Evolutionary conservation across 35 echinoderm and acorn worm species (phyloP).

Genomic region (Holothuria glaberrima): DNA sequence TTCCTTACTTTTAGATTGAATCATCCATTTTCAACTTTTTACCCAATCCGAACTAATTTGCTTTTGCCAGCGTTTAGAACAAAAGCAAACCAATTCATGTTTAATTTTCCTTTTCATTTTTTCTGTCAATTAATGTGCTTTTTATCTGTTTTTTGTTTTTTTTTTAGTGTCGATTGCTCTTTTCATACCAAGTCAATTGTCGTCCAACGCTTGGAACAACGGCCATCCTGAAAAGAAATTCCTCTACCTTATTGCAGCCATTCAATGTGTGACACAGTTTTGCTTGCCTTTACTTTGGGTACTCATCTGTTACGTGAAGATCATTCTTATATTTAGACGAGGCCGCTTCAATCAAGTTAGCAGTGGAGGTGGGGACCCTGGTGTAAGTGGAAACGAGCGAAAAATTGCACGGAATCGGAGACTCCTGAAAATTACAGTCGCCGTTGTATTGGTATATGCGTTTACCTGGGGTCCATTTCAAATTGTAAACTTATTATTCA

Average conservation of each 20-base stretch:
- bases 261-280: neutral
- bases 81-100: too few species aligned
- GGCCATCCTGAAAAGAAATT: neutral
- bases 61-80: too few species aligned
- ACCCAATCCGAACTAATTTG: too few species aligned
- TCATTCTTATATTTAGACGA: conserved; percentile 20
- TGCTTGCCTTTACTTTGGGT: conserved; percentile 31
- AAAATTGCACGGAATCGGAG: neutral
- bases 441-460: conserved; percentile 34
- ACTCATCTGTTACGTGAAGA: neutral
- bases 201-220: neutral
- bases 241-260: too few species aligned
- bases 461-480: conserved; percentile 53
- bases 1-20: too few species aligned
- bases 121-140: neutral
- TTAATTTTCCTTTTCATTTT: neutral
- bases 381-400: neutral
- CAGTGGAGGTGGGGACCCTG: neutral
- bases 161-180: neutral
- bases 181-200: neutral
- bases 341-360: conserved; percentile 4
- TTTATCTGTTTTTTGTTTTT: neutral
- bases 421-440: conserved; percentile 1
- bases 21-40: too few species aligned
- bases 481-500: neutral